Conservation (phyloP, 2,797 vertebrate species). For the Scarus forsteni region DNA sequence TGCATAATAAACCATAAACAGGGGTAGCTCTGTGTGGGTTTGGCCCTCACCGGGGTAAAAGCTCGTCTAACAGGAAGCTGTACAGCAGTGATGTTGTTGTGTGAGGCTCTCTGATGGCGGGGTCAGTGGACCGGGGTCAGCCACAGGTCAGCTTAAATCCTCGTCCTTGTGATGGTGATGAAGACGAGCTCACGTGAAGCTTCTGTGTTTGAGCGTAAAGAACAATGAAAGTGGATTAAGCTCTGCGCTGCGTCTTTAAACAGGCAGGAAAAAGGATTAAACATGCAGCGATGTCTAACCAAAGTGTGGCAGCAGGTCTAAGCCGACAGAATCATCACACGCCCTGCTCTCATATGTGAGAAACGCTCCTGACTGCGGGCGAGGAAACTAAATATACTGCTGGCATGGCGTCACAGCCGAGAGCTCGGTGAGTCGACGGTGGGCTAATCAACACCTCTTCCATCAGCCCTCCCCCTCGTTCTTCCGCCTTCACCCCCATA, state of each 20-base stretch:
- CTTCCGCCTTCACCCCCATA: constrained; percentile 36
- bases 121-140: too few species aligned
- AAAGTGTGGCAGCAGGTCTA: constrained; percentile 8
- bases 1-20: too few species aligned
- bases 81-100: constrained; percentile 11
- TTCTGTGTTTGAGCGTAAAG: not conserved
- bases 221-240: constrained; percentile 15
- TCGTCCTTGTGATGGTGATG: constrained; percentile 8
- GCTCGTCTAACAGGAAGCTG: too few species aligned
- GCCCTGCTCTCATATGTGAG: constrained; percentile 25
- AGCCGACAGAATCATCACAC: constrained; percentile 9
- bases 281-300: constrained; percentile 6
- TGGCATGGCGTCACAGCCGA: constrained; percentile 16
- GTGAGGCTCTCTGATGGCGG: not conserved
- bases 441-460: constrained; percentile 68
- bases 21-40: too few species aligned
- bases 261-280: constrained; percentile 19
- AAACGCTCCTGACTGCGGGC: constrained; percentile 30
- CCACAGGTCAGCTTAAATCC: constrained; percentile 22
- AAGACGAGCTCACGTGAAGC: constrained; percentile 21
- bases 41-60: too few species aligned
- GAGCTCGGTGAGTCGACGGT: constrained; percentile 25
- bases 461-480: constrained; percentile 14
- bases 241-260: constrained; percentile 22
- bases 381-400: constrained; percentile 52